phyloP scores from a whole-genome alignment of 2,888 invertebrate genomes.

The Tanytarsus gracilentus region DNA sequence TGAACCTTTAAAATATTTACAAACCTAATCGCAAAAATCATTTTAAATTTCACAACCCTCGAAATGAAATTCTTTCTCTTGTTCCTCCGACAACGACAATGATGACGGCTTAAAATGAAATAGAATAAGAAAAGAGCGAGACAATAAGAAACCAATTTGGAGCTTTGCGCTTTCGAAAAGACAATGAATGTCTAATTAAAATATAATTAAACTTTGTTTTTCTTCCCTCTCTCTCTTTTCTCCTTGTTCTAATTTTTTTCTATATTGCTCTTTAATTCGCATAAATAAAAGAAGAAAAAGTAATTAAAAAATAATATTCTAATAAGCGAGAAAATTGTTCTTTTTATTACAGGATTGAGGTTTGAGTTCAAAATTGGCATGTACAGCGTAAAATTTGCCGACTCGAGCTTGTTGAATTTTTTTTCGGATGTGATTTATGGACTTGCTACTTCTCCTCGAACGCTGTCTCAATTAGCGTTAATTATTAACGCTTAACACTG shows the following conservation, averaged over 20 bases:
- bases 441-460: neutral
- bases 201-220: neutral
- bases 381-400: too few relatives aligned
- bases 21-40: too few relatives aligned
- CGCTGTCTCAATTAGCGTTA: constrained; percentile 16
- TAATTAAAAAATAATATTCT: neutral
- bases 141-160: neutral
- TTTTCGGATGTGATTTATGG: neutral
- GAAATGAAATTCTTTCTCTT: too few relatives aligned
- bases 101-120: too few relatives aligned
- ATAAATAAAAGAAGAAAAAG: neutral
- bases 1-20: too few relatives aligned
- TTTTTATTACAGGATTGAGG: too few relatives aligned
- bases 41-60: too few relatives aligned
- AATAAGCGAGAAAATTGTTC: neutral
- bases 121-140: neutral
- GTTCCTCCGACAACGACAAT: too few relatives aligned
- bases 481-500: constrained; percentile 14
- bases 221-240: neutral
- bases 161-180: neutral
- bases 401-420: too few relatives aligned
- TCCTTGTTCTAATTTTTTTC: neutral
- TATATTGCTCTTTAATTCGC: neutral
- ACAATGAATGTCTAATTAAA: neutral
- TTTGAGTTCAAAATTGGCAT: too few relatives aligned